phyloP scores from a whole-genome alignment of 64 coral and sea anemone species.

The Actinia equina region DNA sequence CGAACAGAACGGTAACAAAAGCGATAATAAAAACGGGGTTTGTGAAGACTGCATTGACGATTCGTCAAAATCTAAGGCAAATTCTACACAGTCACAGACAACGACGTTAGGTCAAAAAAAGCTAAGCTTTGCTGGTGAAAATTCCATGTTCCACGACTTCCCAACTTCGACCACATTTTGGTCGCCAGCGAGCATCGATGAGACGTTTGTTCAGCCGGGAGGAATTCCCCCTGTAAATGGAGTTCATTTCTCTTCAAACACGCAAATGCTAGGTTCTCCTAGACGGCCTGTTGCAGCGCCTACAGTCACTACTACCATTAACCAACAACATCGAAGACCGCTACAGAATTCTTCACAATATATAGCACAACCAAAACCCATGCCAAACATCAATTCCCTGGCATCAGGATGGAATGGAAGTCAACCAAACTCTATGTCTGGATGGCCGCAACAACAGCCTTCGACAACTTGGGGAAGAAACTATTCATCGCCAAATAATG shows the following conservation, averaged over 20 bases:
- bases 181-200: constrained; percentile 87
- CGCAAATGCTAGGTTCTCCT: constrained; percentile 60
- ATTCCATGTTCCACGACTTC: constrained; percentile 99
- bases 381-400: constrained; percentile 55
- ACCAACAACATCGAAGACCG: constrained; percentile 83
- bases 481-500: constrained; percentile 44
- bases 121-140: constrained; percentile 71
- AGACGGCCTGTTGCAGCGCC: constrained; percentile 64
- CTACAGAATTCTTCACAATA: constrained; percentile 70
- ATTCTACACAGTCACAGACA: constrained; percentile 64
- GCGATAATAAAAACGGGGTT: constrained; percentile 84
- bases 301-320: constrained; percentile 76
- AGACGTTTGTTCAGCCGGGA: constrained; percentile 70
- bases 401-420: constrained; percentile 83
- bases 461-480: constrained; percentile 62
- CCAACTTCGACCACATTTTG: constrained; percentile 89
- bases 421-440: constrained; percentile 62
- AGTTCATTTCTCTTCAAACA: constrained; percentile 82
- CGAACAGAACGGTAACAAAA: constrained; percentile 75
- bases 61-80: constrained; percentile 85
- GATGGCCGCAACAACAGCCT: constrained; percentile 63
- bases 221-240: constrained; percentile 86
- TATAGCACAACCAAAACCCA: constrained; percentile 76
- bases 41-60: constrained; percentile 96
- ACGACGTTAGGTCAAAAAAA: constrained; percentile 73